Evolutionary conservation across 2,113 vertebrate genomes (phyloP).

Genomic region (Fulmarus glacialis): DNA sequence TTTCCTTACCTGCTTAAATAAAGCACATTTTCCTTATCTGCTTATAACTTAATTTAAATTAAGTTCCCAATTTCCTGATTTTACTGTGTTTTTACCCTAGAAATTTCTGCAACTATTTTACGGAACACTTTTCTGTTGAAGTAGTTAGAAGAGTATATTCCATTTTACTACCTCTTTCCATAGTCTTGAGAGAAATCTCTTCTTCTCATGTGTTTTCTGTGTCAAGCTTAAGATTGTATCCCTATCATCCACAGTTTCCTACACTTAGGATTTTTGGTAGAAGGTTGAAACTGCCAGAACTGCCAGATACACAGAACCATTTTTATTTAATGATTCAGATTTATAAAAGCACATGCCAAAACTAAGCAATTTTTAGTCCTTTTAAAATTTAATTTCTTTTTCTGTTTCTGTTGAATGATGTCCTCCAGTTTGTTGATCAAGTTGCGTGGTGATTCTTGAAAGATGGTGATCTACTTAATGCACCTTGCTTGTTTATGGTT

Average conservation of each 20-base stretch:
- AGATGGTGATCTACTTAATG: background rate
- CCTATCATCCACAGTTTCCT: background rate
- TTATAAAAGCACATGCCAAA: background rate
- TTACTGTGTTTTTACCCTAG: background rate
- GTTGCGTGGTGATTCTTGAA: background rate
- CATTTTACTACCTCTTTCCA: background rate
- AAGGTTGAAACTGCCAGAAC: background rate
- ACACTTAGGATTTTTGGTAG: background rate
- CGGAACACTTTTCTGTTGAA: background rate
- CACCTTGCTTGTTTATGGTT: background rate
- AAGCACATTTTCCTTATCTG: background rate
- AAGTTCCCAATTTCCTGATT: background rate
- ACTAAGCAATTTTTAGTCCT: background rate
- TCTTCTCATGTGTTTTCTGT: background rate
- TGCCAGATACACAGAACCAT: background rate
- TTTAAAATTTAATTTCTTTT: background rate
- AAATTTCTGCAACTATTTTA: background rate
- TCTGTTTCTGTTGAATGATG: background rate
- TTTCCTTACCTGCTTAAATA: background rate
- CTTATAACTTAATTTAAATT: background rate
- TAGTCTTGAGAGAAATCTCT: background rate
- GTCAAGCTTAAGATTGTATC: background rate
- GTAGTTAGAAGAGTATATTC: background rate
- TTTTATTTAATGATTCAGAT: background rate
- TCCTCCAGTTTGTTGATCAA: background rate